phyloP scores from a whole-genome alignment of 2,888 invertebrate species.

The Boloria euphrosyne region DNA sequence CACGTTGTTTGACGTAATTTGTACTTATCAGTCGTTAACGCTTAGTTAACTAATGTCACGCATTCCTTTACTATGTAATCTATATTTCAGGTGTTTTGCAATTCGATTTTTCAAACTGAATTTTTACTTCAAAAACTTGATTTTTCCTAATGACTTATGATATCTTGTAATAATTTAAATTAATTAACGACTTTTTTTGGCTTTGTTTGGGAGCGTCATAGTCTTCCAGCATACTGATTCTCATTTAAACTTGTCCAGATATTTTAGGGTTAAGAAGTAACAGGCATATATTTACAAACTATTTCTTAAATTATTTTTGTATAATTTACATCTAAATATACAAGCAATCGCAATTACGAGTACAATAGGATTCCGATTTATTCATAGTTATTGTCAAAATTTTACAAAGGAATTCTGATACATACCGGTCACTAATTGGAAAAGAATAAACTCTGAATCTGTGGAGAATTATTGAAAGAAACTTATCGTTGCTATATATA shows the following conservation, averaged over 20 bases:
- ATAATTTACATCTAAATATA: background rate
- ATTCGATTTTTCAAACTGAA: background rate
- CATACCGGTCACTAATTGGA: too few relatives aligned
- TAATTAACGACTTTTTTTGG: background rate
- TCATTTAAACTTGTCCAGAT: background rate
- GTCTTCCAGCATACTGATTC: background rate
- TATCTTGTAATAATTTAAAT: too few relatives aligned
- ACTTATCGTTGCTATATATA: too few relatives aligned
- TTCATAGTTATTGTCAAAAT: background rate
- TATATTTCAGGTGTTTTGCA: background rate
- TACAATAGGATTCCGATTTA: too few relatives aligned
- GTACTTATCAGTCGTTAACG: slow-evolving; percentile 38
- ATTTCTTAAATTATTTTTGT: too few relatives aligned
- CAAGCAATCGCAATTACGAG: background rate
- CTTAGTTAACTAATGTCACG: slow-evolving; percentile 37
- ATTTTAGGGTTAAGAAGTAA: background rate
- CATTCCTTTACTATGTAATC: slow-evolving; percentile 17
- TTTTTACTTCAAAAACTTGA: too few relatives aligned
- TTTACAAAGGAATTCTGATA: too few relatives aligned
- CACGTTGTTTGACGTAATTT: slow-evolving; percentile 38
- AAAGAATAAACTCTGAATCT: too few relatives aligned
- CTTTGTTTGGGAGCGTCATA: background rate
- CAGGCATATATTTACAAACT: too few relatives aligned
- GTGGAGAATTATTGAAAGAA: too few relatives aligned
- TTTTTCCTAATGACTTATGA: too few relatives aligned